These are phyloP conservation scores for Rhagonycha fulva DNA, from an alignment of 2,888 invertebrate genomes.

Conservation along the genomic window DNA sequence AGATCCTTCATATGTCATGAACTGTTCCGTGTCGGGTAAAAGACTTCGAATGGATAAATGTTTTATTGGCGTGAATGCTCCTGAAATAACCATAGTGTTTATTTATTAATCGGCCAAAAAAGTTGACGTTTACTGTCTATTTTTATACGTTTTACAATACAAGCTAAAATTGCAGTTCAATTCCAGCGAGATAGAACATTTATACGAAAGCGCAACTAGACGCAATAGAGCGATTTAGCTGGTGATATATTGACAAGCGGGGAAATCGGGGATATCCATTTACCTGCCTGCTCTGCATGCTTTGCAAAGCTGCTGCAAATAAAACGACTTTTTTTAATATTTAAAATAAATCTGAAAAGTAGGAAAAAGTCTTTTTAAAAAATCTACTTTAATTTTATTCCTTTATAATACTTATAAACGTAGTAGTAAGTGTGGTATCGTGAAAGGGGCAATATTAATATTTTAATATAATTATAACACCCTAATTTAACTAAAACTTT, in stretches of 20 bases:
- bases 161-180: slow-evolving; percentile 6
- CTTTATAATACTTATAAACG: no score
- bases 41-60: slow-evolving; percentile 84
- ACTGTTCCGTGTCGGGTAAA: slow-evolving; percentile 90
- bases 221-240: slow-evolving; percentile 25
- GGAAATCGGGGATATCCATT: slow-evolving; percentile 19
- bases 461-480: no score
- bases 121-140: slow-evolving; percentile 1
- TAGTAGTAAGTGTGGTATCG: no score
- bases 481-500: no score
- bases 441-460: no score
- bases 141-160: slow-evolving; percentile 8
- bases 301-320: slow-evolving; percentile 22
- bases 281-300: slow-evolving; percentile 8
- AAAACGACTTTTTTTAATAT: slow-evolving; percentile 23
- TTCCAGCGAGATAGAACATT: slow-evolving; percentile 19
- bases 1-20: slow-evolving; percentile 97
- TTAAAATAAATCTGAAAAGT: background rate
- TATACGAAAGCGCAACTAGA: slow-evolving; percentile 25
- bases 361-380: background rate
- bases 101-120: slow-evolving; percentile 21
- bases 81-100: slow-evolving; percentile 57
- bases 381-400: background rate
- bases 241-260: slow-evolving; percentile 30
- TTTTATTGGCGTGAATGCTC: slow-evolving; percentile 79